These are phyloP conservation scores for Chunga burmeisteri DNA, from an alignment of 2,113 vertebrate genomes.

Conservation along the genomic window DNA sequence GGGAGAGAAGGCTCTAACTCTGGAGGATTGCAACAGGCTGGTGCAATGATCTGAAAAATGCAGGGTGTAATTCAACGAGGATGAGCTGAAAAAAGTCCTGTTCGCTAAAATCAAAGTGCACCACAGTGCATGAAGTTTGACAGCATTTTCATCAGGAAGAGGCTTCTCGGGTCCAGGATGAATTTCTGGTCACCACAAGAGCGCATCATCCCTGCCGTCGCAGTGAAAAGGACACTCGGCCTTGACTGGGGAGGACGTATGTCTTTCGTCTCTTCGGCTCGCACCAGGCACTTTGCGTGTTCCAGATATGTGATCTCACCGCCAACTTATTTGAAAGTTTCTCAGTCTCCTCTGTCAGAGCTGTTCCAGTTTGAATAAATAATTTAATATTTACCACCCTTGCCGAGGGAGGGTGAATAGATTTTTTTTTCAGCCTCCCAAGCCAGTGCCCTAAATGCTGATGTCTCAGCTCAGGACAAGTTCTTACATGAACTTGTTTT, in stretches of 20 bases:
- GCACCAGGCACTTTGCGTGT: neutral
- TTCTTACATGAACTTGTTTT: neutral
- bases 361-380: neutral
- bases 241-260: neutral
- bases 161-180: neutral
- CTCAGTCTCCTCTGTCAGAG: neutral
- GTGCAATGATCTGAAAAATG: neutral
- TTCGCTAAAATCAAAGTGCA: neutral
- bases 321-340: neutral
- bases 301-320: neutral
- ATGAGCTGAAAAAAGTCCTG: neutral
- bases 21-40: neutral
- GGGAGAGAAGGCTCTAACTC: neutral
- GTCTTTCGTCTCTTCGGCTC: neutral
- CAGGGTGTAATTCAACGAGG: neutral
- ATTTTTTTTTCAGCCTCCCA: neutral
- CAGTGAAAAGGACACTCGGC: neutral
- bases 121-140: fast-evolving
- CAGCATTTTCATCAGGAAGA: neutral
- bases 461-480: neutral
- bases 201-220: neutral
- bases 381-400: neutral
- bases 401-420: neutral
- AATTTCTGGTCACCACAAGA: neutral
- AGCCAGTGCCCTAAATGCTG: neutral